phyloP scores from a whole-genome alignment of 2,888 invertebrate genomes.

The Apoda limacodes region DNA sequence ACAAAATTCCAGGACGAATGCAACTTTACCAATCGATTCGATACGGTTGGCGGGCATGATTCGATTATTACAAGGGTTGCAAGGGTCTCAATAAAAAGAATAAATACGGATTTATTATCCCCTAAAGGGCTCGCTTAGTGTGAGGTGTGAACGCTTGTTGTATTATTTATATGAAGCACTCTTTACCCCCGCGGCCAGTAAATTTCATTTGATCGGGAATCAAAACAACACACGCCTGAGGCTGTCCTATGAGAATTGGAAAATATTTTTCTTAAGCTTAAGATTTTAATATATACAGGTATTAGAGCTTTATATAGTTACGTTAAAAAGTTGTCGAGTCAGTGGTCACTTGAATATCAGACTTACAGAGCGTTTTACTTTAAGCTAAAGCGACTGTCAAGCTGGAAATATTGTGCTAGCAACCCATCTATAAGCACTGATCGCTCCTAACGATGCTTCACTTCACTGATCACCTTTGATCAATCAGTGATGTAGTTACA shows the following conservation, averaged over 20 bases:
- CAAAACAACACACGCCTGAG: conserved; percentile 44
- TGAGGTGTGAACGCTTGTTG: conserved; percentile 60
- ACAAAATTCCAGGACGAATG: conserved; percentile 11
- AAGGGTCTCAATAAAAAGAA: conserved; percentile 57
- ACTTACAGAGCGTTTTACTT: no score
- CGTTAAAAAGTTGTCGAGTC: no score
- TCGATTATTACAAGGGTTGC: conserved; percentile 53
- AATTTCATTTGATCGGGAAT: conserved; percentile 53
- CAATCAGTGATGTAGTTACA: no score
- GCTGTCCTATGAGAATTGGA: conserved; percentile 26
- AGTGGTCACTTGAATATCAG: no score
- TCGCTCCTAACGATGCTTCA: no score
- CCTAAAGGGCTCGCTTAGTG: conserved; percentile 59
- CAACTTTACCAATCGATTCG: conserved; percentile 41
- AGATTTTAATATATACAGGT: no score
- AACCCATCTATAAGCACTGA: no score
- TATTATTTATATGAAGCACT: conserved; percentile 52
- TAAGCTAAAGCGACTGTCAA: no score
- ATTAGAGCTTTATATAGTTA: no score
- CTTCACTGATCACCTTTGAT: no score
- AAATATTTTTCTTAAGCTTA: no score
- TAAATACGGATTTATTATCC: conserved; percentile 69
- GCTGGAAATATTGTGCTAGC: no score
- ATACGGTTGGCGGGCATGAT: conserved; percentile 50
- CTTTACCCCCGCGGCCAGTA: conserved; percentile 46